A percentile compares a stretch with the other conserved stretches of the same genome.
These are phyloP conservation scores for Gallinago undulata DNA, from an alignment of 2,113 vertebrate species.

Conservation along the genomic window DNA sequence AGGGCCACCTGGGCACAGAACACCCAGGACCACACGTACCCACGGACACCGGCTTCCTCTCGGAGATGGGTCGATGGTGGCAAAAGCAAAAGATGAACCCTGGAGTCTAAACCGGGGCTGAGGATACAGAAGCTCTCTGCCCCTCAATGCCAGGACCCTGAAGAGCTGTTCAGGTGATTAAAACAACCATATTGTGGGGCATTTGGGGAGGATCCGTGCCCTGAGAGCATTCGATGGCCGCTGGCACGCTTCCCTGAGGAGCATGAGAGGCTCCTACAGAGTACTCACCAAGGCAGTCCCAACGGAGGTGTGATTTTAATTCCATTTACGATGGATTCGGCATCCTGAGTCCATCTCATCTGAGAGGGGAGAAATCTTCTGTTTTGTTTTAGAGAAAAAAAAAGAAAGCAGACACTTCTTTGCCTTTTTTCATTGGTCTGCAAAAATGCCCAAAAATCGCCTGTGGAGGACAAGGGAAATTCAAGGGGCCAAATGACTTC, in stretches of 20 bases:
- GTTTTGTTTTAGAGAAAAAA: neutral
- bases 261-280: accelerated
- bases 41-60: accelerated
- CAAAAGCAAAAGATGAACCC: accelerated
- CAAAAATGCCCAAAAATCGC: neutral
- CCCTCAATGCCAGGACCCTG: accelerated
- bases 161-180: neutral
- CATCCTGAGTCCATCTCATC: neutral
- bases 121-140: neutral
- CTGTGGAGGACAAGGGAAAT: neutral
- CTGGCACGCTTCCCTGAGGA: neutral
- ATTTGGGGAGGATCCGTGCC: neutral
- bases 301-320: neutral
- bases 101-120: accelerated
- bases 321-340: accelerated
- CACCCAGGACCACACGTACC: accelerated
- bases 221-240: accelerated
- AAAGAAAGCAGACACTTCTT: neutral
- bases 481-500: neutral
- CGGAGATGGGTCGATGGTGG: accelerated
- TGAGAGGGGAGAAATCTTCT: neutral
- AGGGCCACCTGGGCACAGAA: accelerated
- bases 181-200: accelerated
- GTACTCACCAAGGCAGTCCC: too few species aligned
- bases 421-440: neutral